Percentiles rank a stretch among this genome's conserved stretches.
Evolutionary conservation across 2,888 invertebrate genomes (phyloP).

Genomic region (Eucera pruinosa): DNA sequence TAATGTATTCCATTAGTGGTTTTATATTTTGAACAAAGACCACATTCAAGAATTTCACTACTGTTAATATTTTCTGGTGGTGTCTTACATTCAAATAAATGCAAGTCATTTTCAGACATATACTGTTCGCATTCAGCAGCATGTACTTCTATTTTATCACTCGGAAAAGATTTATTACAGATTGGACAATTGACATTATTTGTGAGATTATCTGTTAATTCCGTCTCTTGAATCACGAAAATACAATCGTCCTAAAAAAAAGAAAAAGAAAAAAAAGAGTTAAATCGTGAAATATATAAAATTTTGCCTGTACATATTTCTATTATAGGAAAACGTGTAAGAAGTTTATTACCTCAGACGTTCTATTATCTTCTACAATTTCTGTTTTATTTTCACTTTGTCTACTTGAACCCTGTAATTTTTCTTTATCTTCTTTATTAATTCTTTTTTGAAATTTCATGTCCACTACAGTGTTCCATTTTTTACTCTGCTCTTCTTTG

Average conservation of each 20-base stretch:
- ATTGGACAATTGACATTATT: constrained; percentile 74
- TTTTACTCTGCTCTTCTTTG: constrained; percentile 44
- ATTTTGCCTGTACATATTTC: not conserved
- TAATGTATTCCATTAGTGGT: constrained; percentile 66
- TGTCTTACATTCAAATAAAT: constrained; percentile 9
- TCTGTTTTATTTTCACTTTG: constrained; percentile 31
- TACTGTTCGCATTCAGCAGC: constrained; percentile 76
- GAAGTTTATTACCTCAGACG: constrained; percentile 36
- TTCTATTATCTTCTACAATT: constrained; percentile 35
- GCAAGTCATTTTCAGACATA: constrained; percentile 31
- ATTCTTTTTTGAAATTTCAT: constrained; percentile 4
- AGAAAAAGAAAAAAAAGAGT: not conserved
- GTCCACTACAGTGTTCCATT: constrained; percentile 38
- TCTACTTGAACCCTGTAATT: not conserved
- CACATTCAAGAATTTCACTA: constrained; percentile 57
- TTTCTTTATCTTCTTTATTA: constrained; percentile 19
- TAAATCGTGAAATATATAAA: not conserved
- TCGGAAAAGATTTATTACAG: constrained; percentile 72
- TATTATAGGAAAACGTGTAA: not conserved
- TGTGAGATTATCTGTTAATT: constrained; percentile 26
- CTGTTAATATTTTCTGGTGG: not conserved
- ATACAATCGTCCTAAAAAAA: constrained; percentile 43
- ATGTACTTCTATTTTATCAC: constrained; percentile 72
- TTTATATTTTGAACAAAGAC: constrained; percentile 67
- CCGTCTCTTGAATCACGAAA: constrained; percentile 21